phyloP scores from a whole-genome alignment of 2,113 vertebrate genomes.

The Columba janthina region DNA sequence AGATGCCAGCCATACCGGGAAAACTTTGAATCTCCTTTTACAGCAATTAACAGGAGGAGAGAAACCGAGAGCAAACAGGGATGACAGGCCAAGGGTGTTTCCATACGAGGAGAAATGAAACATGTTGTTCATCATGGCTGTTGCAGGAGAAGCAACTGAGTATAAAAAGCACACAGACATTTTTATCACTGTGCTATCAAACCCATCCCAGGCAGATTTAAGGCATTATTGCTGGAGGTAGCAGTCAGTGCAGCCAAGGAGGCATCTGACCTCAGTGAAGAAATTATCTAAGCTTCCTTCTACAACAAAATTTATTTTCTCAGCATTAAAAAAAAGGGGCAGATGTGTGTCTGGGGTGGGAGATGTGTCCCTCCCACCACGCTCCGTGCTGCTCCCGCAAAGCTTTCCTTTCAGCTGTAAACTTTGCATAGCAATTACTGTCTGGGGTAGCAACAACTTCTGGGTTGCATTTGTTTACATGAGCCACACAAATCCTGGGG shows the following conservation, averaged over 20 bases:
- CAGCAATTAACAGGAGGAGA: background rate
- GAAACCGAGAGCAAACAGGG: background rate
- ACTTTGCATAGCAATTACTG: background rate
- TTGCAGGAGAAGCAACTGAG: background rate
- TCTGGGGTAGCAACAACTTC: background rate
- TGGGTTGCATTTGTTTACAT: background rate
- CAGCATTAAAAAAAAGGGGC: background rate
- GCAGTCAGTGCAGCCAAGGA: background rate
- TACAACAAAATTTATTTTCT: background rate
- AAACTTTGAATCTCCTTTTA: background rate
- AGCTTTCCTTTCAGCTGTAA: background rate
- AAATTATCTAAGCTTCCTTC: constrained; percentile 26
- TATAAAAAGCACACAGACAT: background rate
- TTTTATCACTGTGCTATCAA: constrained; percentile 45
- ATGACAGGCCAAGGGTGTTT: background rate
- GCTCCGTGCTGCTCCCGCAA: fast-evolving
- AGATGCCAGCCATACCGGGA: background rate
- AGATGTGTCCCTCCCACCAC: background rate
- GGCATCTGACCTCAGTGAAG: background rate
- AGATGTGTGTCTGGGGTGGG: background rate
- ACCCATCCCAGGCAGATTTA: constrained; percentile 25
- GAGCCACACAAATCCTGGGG: background rate
- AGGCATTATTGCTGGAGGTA: background rate
- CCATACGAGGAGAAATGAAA: background rate
- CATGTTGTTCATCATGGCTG: background rate